Evolutionary conservation across 2,888 invertebrate species (phyloP).

Genomic region (Drosophila tanythrix): DNA sequence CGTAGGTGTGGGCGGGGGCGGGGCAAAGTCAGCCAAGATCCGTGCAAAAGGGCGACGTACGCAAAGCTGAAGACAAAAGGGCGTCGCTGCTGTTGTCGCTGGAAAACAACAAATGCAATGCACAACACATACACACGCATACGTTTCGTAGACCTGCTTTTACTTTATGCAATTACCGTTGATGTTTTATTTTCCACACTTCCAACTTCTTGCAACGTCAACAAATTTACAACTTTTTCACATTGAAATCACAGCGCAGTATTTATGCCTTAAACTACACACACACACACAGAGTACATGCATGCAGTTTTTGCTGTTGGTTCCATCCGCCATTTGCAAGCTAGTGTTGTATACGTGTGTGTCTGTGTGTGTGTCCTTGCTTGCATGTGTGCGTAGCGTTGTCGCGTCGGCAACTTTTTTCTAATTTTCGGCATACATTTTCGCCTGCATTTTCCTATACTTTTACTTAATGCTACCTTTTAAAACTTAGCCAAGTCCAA

Average conservation of each 20-base stretch:
- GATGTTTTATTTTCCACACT: slow-evolving; percentile 27
- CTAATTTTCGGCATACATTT: slow-evolving; percentile 58
- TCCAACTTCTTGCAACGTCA: slow-evolving; percentile 71
- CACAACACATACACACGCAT: slow-evolving; percentile 27
- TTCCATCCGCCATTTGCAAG: slow-evolving; percentile 76
- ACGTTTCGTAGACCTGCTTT: slow-evolving; percentile 26
- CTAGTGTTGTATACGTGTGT: slow-evolving; percentile 53
- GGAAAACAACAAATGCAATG: slow-evolving; percentile 63
- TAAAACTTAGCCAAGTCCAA: slow-evolving; percentile 35
- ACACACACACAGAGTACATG: slow-evolving; percentile 31
- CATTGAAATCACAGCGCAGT: slow-evolving; percentile 58
- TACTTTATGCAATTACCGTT: slow-evolving; percentile 53
- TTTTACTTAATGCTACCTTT: slow-evolving; percentile 34
- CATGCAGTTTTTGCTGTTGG: slow-evolving; percentile 66
- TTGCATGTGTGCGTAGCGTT: slow-evolving; percentile 58
- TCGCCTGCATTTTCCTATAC: slow-evolving; percentile 18
- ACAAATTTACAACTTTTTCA: slow-evolving; percentile 68
- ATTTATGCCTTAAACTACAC: slow-evolving; percentile 47
- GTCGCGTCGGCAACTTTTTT: slow-evolving; percentile 74
- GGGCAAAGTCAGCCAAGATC: slow-evolving; percentile 26
- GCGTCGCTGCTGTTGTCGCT: slow-evolving; percentile 62
- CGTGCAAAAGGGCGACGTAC: slow-evolving; percentile 55
- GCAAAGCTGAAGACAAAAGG: slow-evolving; percentile 70
- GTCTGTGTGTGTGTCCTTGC: slow-evolving; percentile 18
- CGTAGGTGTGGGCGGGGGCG: slow-evolving; percentile 9